Percentiles rank a stretch among this genome's conserved stretches.
phyloP scores from a whole-genome alignment of 1,140 invertebrate genomes.

The Ladona fulva region DNA sequence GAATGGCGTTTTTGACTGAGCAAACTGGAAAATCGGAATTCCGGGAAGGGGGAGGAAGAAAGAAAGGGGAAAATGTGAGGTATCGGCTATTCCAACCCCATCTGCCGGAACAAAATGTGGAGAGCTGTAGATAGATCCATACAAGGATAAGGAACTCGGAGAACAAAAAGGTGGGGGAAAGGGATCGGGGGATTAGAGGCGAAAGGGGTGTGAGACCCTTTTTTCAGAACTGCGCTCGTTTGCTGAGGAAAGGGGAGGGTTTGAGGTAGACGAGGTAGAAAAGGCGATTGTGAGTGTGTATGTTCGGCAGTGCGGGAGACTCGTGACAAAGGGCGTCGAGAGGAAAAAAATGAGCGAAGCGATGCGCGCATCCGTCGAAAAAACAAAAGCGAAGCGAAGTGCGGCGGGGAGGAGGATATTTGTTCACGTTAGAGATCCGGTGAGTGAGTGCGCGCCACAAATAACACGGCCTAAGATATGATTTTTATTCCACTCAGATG shows the following conservation, averaged over 20 bases:
- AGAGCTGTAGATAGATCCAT: not conserved
- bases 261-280: not conserved
- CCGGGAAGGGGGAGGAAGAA: not conserved
- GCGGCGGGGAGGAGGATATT: not conserved
- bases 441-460: not conserved
- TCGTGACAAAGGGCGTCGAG: not conserved
- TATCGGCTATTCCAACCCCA: not conserved
- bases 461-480: conserved; percentile 5
- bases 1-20: not conserved
- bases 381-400: not conserved
- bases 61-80: not conserved
- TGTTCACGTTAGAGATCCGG: not conserved
- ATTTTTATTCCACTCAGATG: not conserved
- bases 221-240: not conserved
- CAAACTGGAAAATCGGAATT: not conserved
- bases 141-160: not conserved
- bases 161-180: not conserved
- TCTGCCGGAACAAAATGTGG: not conserved
- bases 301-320: not conserved
- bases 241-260: not conserved
- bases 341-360: not conserved
- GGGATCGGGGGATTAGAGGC: not conserved
- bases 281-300: not conserved
- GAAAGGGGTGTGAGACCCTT: not conserved
- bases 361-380: not conserved